Conservation (phyloP, 1,140 invertebrate species). For the Drosophila fuyamai region DNA sequence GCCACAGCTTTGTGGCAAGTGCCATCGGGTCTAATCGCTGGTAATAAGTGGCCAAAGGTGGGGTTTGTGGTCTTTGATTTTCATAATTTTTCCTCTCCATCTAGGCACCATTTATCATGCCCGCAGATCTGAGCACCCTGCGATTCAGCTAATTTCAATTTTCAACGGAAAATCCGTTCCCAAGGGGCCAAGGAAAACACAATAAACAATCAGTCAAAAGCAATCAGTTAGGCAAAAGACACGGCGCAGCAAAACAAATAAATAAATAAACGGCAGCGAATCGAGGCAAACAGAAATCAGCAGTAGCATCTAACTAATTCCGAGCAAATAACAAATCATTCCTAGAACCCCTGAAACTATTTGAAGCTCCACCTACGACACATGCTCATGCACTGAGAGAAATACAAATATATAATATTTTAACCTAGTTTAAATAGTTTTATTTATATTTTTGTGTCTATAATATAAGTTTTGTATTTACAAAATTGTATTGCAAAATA, state of each 20-base stretch:
- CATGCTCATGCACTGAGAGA: conserved; percentile 14
- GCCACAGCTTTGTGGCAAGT: conserved; percentile 30
- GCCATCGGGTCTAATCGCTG: conserved; percentile 51
- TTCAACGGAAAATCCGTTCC: conserved; percentile 56
- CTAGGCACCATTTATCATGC: conserved; percentile 25
- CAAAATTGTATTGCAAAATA: too few relatives aligned
- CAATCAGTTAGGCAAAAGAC: conserved; percentile 68
- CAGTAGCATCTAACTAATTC: conserved; percentile 67
- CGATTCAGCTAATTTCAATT: conserved; percentile 73
- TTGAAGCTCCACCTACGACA: conserved; percentile 31
- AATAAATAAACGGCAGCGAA: conserved; percentile 31
- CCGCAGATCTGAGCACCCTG: conserved; percentile 4
- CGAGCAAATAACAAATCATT: conserved; percentile 80
- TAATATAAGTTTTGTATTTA: too few relatives aligned
- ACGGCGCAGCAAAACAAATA: conserved; percentile 40
- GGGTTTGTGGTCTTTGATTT: conserved; percentile 26
- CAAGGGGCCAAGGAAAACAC: conserved; percentile 12
- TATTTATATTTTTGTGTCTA: not conserved
- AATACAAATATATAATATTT: too few relatives aligned
- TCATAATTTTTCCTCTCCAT: conserved; percentile 13
- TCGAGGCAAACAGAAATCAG: conserved; percentile 39
- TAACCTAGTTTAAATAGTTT: not conserved
- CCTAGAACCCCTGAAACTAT: conserved; percentile 37
- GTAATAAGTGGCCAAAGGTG: conserved; percentile 40
- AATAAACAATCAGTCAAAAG: conserved; percentile 55